Evolutionary conservation across 2,113 vertebrate genomes (phyloP), one percentile per base, ranked within the genome.

Genomic region (Lycaon pictus): DNA sequence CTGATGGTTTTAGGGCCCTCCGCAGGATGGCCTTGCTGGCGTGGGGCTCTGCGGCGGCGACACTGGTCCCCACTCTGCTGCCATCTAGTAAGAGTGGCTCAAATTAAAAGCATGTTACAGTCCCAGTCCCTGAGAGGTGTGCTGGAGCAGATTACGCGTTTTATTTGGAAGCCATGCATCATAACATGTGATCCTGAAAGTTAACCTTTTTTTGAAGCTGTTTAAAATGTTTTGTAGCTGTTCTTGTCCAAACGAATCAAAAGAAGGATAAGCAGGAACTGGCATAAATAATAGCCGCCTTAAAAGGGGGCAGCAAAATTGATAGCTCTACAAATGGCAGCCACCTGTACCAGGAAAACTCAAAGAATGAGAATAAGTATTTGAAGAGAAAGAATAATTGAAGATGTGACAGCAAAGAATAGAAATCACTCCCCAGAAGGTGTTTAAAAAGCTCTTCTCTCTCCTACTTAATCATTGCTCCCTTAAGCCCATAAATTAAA

Each of bases 191-290:
- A 98, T 98, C 97, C 98, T 98, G 98, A 98, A 98, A 98, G 98
- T 98, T 98, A 98, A 98, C 98, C 98, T 98, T 98, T 98, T 98
- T 98, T 98, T 98, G 98, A 98, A 98, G 98, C 97, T 97, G 96
- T 98, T 99, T 98, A 98, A 99, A 99, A 98, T 98, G 96, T 98
- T 99, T 99, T 98, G 98, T 98, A 98, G 98, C 98, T 98, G 98
- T 98, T 98, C 98, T 98, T 99, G 98, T 98, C 98, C 97, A 98
- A 98, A 98, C 2, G 97, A 99, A 99, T 99, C 98, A 98, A 98
- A 98, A 98, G 96, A 98, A 99, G 96, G 94, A 97, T 98, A 98
- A 98, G 98, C 98, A 98, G 98, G 90, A 93, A 93, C 98, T 97
- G 95, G 97, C 97, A 98, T 98, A 99, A 99, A 99, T 98, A 99